These are phyloP conservation scores for Conus canariensis DNA, from an alignment of 2,888 invertebrate genomes.

Conservation along the genomic window DNA sequence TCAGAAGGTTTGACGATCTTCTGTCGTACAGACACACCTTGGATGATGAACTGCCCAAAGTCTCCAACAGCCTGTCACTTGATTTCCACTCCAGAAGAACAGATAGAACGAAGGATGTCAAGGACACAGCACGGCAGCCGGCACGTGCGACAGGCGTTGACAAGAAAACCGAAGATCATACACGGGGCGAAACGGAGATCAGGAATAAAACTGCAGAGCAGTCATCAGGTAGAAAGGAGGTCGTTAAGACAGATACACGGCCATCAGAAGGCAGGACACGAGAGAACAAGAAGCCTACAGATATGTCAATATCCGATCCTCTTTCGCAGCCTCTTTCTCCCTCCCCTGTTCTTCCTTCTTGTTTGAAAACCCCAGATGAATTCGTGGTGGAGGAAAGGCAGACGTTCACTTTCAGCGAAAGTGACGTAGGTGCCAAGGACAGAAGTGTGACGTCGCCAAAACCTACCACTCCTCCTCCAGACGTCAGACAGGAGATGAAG, in stretches of 20 bases:
- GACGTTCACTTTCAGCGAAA: neutral
- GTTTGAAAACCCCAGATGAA: neutral
- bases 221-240: neutral
- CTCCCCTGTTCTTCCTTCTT: neutral
- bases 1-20: conserved; percentile 48
- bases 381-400: neutral
- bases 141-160: neutral
- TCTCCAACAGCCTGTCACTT: conserved; percentile 39
- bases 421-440: neutral
- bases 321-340: neutral
- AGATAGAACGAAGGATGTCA: neutral
- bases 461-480: too few species aligned
- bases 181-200: neutral
- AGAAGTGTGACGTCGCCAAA: neutral
- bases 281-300: neutral
- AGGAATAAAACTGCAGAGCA: neutral
- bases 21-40: conserved; percentile 36
- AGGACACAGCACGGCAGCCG: neutral
- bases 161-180: neutral
- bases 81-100: neutral
- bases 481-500: neutral
- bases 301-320: neutral
- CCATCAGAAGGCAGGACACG: neutral
- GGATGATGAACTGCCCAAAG: conserved; percentile 32
- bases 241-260: neutral